These are phyloP conservation scores for Tiliqua scincoides DNA, from an alignment of 2,113 vertebrate species.

Conservation along the genomic window DNA sequence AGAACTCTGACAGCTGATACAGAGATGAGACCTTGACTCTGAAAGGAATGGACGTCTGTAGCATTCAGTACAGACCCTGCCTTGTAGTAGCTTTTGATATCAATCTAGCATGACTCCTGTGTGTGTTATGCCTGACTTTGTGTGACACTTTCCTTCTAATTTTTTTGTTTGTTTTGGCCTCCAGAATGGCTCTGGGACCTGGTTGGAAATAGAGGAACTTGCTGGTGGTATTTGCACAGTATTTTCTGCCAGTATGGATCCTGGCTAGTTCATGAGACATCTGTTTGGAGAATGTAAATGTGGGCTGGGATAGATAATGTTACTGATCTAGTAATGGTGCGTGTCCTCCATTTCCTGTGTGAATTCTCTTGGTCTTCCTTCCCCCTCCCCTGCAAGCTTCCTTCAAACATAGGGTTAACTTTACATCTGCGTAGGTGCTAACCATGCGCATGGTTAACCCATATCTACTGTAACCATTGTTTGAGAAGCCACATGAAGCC, in stretches of 20 bases:
- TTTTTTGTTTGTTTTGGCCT: not conserved
- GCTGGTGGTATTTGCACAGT: not conserved
- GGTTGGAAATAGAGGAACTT: not conserved
- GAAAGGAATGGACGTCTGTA: not conserved
- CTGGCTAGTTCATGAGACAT: too few species aligned
- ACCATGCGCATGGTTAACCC: not conserved
- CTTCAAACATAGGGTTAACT: not conserved
- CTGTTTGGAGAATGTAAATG: too few species aligned
- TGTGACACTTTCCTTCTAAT: not conserved
- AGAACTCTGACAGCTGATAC: not conserved
- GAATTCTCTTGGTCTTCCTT: not conserved
- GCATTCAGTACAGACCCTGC: not conserved
- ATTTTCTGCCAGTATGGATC: not conserved
- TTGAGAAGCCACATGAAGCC: too few species aligned
- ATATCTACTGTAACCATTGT: too few species aligned
- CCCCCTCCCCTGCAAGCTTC: not conserved
- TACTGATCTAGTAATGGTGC: too few species aligned
- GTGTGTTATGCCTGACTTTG: not conserved
- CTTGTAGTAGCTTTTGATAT: not conserved
- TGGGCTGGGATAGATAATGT: too few species aligned
- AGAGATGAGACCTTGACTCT: not conserved
- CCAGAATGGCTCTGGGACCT: not conserved
- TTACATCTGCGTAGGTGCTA: not conserved
- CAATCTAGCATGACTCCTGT: too few species aligned
- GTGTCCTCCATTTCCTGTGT: not conserved